phyloP scores from a whole-genome alignment of 2,797 vertebrate genomes.

The Microctenopoma lineatum region DNA sequence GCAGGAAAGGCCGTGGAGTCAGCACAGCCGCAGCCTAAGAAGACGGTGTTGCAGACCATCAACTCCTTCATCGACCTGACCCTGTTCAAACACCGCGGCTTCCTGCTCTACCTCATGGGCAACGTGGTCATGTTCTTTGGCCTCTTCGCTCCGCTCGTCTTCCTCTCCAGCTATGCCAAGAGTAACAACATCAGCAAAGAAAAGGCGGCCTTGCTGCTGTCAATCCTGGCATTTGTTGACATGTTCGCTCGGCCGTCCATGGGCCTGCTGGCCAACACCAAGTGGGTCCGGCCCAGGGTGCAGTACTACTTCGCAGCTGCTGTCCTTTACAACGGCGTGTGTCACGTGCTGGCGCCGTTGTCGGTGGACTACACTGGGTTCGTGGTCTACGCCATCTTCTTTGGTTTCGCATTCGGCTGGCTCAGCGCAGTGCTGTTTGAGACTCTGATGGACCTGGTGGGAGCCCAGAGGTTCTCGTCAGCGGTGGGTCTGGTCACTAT shows the following conservation, averaged over 20 bases:
- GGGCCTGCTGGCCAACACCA: slow-evolving; percentile 95
- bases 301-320: slow-evolving; percentile 94
- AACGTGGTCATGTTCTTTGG: slow-evolving; percentile 97
- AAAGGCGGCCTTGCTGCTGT: slow-evolving; percentile 92
- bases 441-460: slow-evolving; percentile 97
- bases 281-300: slow-evolving; percentile 90
- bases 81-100: slow-evolving; percentile 94
- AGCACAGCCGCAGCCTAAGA: slow-evolving; percentile 66
- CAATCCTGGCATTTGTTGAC: slow-evolving; percentile 94
- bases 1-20: slow-evolving; percentile 1
- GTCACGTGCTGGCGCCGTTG: slow-evolving; percentile 89
- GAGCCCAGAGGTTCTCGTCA: slow-evolving; percentile 93
- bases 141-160: slow-evolving; percentile 94
- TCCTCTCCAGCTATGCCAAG: slow-evolving; percentile 95
- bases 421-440: slow-evolving; percentile 95
- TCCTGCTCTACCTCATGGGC: slow-evolving; percentile 93
- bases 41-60: slow-evolving; percentile 85
- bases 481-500: slow-evolving; percentile 97
- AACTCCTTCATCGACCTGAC: slow-evolving; percentile 94
- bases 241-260: slow-evolving; percentile 98
- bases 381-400: slow-evolving; percentile 92
- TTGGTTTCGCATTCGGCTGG: slow-evolving; percentile 97
- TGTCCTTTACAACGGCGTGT: slow-evolving; percentile 91
- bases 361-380: slow-evolving; percentile 87
- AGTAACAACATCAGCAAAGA: slow-evolving; percentile 90